Percentiles rank a stretch among this genome's conserved stretches.
phyloP scores from a whole-genome alignment of 2,113 vertebrate genomes.

The Barbus barbus region DNA sequence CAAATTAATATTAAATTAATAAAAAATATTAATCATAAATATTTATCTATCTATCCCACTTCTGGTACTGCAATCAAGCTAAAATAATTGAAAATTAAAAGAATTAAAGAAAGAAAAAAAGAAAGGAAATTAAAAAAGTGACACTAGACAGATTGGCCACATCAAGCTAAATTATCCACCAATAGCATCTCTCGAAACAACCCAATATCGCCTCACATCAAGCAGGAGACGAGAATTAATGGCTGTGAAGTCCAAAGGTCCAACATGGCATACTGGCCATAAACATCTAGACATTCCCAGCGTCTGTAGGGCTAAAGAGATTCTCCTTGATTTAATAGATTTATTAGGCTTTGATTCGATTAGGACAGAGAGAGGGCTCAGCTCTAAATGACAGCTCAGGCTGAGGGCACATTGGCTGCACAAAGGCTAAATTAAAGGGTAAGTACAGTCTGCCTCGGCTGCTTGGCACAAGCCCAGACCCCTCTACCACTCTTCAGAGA shows the following conservation, averaged over 20 bases:
- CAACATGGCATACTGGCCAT: conserved; percentile 56
- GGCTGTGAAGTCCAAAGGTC: conserved; percentile 61
- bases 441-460: conserved; percentile 36
- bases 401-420: conserved; percentile 44
- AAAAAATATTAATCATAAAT: too few species aligned
- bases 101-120: too few species aligned
- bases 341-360: conserved; percentile 69
- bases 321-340: conserved; percentile 69
- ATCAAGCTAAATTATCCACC: not conserved
- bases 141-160: not conserved
- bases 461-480: conserved; percentile 37
- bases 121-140: too few species aligned
- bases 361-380: conserved; percentile 59
- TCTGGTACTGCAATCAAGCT: too few species aligned
- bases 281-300: conserved; percentile 69
- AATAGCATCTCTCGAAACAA: not conserved
- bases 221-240: not conserved
- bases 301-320: conserved; percentile 58
- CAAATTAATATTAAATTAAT: too few species aligned
- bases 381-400: conserved; percentile 68
- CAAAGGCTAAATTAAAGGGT: conserved; percentile 51
- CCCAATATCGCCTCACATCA: not conserved
- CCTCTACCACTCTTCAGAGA: conserved; percentile 27
- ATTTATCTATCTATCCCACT: too few species aligned
- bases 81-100: too few species aligned